Percentiles rank a stretch among this genome's conserved stretches.
phyloP scores from a whole-genome alignment of 1,140 invertebrate species.

The Pachyrhynchus sulphureomaculatus region DNA sequence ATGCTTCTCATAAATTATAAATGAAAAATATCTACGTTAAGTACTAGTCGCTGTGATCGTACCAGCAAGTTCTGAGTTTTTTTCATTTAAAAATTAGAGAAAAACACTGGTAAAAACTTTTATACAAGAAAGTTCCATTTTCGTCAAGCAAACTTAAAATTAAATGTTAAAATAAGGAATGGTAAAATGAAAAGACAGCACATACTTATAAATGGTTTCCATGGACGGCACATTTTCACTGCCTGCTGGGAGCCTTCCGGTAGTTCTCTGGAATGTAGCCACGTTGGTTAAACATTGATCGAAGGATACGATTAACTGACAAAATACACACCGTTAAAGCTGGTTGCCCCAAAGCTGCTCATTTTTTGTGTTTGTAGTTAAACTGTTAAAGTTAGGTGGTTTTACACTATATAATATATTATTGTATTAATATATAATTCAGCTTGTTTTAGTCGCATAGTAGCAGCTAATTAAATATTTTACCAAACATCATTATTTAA shows the following conservation, averaged over 20 bases:
- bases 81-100: too few species aligned
- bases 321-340: slow-evolving; percentile 29
- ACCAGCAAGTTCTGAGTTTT: too few species aligned
- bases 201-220: slow-evolving; percentile 44
- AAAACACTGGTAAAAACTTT: too few species aligned
- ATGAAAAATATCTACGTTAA: too few species aligned
- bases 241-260: slow-evolving; percentile 42
- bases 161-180: slow-evolving; percentile 9
- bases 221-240: slow-evolving; percentile 36
- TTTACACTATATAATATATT: too few species aligned
- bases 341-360: slow-evolving; percentile 16
- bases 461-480: too few species aligned
- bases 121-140: neutral
- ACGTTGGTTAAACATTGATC: slow-evolving; percentile 45
- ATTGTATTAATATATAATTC: neutral
- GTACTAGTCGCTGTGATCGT: too few species aligned
- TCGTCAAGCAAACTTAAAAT: neutral
- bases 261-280: slow-evolving; percentile 51
- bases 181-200: slow-evolving; percentile 40
- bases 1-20: too few species aligned
- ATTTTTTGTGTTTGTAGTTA: slow-evolving; percentile 2
- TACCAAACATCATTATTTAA: too few species aligned
- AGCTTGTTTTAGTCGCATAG: neutral
- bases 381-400: slow-evolving; percentile 6
- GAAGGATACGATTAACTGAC: slow-evolving; percentile 36